Conservation (phyloP, 1,140 invertebrate species). For the Pogonomyrmex barbatus region DNA sequence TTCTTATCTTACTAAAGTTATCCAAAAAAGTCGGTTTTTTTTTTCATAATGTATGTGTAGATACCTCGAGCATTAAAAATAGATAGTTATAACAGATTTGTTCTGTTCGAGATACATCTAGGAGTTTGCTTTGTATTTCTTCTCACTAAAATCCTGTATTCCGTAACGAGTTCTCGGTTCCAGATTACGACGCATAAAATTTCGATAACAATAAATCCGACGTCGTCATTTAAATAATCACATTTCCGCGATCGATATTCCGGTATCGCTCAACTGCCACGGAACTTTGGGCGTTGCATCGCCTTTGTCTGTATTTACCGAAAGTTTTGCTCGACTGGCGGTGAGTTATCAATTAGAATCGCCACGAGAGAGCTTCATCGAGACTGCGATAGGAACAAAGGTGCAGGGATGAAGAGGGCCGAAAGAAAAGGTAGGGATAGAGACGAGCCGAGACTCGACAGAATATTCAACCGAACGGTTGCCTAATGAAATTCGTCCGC, state of each 20-base stretch:
- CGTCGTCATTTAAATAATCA: slow-evolving; percentile 56
- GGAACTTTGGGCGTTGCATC: slow-evolving; percentile 31
- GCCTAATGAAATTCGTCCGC: slow-evolving; percentile 66
- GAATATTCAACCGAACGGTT: slow-evolving; percentile 60
- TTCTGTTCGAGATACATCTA: not conserved
- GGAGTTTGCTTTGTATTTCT: not conserved
- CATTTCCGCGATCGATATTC: slow-evolving; percentile 48
- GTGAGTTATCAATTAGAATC: slow-evolving; percentile 58
- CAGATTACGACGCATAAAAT: slow-evolving; percentile 33
- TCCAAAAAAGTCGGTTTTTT: not conserved
- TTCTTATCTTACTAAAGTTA: not conserved
- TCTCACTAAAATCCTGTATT: not conserved
- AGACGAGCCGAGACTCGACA: slow-evolving; percentile 12
- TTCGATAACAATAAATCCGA: slow-evolving; percentile 53
- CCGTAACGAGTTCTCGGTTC: not conserved
- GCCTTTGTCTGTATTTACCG: slow-evolving; percentile 45
- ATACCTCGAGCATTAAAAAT: not conserved
- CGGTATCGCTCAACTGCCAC: slow-evolving; percentile 9
- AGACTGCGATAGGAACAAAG: slow-evolving; percentile 35
- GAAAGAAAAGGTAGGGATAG: not conserved
- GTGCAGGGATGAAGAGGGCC: not conserved
- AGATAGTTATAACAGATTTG: not conserved
- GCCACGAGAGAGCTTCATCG: slow-evolving; percentile 28
- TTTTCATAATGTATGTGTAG: not conserved
- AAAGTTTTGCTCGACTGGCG: slow-evolving; percentile 40